A percentile compares a stretch with the other conserved stretches of the same genome.
Conservation (phyloP, 2,113 vertebrate genomes). For the Orthonyx spaldingii region DNA sequence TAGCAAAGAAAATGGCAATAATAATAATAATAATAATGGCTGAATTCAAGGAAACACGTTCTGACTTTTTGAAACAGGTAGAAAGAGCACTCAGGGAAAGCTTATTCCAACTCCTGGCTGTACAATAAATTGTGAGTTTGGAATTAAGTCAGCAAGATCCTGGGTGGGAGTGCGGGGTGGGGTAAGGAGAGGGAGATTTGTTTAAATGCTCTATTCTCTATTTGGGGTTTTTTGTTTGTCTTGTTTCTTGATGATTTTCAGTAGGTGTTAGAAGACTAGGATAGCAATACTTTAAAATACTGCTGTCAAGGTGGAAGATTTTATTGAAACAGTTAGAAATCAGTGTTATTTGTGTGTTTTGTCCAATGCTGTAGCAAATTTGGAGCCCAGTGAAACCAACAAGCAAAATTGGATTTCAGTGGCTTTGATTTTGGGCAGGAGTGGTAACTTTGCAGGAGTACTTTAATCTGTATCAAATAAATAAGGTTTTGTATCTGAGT, state of each 20-base stretch:
- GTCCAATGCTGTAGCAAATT: not conserved
- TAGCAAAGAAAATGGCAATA: slow-evolving; percentile 53
- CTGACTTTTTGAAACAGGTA: slow-evolving; percentile 58
- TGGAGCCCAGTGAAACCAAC: not conserved
- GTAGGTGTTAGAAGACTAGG: slow-evolving; percentile 14
- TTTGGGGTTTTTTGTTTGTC: slow-evolving; percentile 9
- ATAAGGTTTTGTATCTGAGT: slow-evolving; percentile 3
- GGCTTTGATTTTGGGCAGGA: not conserved
- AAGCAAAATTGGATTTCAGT: not conserved
- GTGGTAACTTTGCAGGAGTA: not conserved
- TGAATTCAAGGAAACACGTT: slow-evolving; percentile 18
- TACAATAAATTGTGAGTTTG: slow-evolving; percentile 37
- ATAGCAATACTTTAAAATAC: slow-evolving; percentile 31
- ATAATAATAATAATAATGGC: slow-evolving; percentile 24
- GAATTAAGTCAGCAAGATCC: slow-evolving; percentile 25
- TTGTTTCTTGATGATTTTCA: slow-evolving; percentile 12
- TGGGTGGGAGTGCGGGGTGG: not conserved
- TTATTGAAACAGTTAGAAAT: not conserved
- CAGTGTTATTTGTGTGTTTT: slow-evolving; percentile 5
- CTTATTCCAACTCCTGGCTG: slow-evolving; percentile 31
- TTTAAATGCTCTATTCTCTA: slow-evolving; percentile 19
- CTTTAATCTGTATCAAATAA: slow-evolving; percentile 3
- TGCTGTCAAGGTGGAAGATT: not conserved
- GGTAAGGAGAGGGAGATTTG: not conserved
- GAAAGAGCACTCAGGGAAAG: slow-evolving; percentile 63